Conservation (phyloP, 2,888 invertebrate species). For the Lutraria lutraria region DNA sequence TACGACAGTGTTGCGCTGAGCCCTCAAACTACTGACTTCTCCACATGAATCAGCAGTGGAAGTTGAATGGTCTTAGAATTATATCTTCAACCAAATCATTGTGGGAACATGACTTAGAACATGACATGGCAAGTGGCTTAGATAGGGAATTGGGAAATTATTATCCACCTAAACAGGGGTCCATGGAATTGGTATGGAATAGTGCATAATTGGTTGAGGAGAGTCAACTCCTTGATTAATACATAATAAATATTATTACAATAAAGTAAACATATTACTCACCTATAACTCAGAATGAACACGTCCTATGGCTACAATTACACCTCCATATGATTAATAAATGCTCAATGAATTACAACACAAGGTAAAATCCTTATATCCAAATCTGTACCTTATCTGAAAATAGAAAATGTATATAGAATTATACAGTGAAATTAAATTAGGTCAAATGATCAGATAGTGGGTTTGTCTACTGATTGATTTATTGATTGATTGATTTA, state of each 20-base stretch:
- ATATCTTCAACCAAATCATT: too few relatives aligned
- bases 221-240: background rate
- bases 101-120: too few relatives aligned
- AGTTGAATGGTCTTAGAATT: too few relatives aligned
- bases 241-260: background rate
- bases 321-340: background rate
- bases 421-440: too few relatives aligned
- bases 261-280: background rate
- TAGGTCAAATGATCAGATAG: too few relatives aligned
- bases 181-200: background rate
- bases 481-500: background rate
- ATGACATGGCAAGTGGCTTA: too few relatives aligned
- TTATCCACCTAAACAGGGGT: background rate
- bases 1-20: too few relatives aligned
- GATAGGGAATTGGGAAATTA: background rate
- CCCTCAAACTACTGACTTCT: too few relatives aligned
- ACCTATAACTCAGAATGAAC: conserved; percentile 3
- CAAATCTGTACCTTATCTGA: background rate
- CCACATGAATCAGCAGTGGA: too few relatives aligned
- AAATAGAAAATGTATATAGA: background rate
- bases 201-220: background rate
- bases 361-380: background rate
- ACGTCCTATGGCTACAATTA: background rate
- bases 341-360: background rate
- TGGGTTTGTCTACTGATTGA: background rate